Evolutionary conservation across 2,797 vertebrate species (phyloP).

Genomic region (Gymnoscopelus microlampas): DNA sequence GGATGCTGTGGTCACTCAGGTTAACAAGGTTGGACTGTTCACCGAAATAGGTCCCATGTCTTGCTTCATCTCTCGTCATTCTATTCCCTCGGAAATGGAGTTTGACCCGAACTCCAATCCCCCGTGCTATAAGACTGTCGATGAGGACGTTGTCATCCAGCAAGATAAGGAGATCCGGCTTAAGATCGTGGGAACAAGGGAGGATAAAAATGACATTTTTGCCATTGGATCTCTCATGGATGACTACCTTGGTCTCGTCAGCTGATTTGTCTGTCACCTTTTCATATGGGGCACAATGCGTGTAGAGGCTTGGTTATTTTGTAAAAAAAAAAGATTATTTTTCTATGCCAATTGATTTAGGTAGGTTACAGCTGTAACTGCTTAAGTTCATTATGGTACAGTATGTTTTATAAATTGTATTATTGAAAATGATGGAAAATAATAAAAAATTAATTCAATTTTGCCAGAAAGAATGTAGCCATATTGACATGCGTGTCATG

Average conservation of each 20-base stretch:
- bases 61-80: conserved; percentile 95
- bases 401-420: no score
- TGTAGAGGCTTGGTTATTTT: conserved; percentile 16
- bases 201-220: conserved; percentile 97
- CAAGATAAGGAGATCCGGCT: conserved; percentile 94
- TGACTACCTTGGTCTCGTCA: conserved; percentile 90
- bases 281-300: conserved; percentile 8
- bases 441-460: not conserved
- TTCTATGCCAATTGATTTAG: conserved; percentile 32
- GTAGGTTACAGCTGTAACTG: no score
- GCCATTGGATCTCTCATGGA: conserved; percentile 97
- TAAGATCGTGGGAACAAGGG: conserved; percentile 94
- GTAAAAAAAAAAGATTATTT: conserved; percentile 34
- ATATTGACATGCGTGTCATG: no score
- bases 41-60: conserved; percentile 97
- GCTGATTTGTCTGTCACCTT: conserved; percentile 64
- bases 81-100: conserved; percentile 96
- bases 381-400: no score
- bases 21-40: conserved; percentile 96
- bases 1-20: conserved; percentile 95
- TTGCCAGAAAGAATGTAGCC: no score
- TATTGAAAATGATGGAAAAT: not conserved
- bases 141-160: conserved; percentile 96
- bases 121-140: conserved; percentile 93
- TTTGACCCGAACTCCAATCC: conserved; percentile 96